These are phyloP conservation scores for Pterophyllum scalare DNA, from an alignment of 2,113 vertebrate species.

Conservation along the genomic window DNA sequence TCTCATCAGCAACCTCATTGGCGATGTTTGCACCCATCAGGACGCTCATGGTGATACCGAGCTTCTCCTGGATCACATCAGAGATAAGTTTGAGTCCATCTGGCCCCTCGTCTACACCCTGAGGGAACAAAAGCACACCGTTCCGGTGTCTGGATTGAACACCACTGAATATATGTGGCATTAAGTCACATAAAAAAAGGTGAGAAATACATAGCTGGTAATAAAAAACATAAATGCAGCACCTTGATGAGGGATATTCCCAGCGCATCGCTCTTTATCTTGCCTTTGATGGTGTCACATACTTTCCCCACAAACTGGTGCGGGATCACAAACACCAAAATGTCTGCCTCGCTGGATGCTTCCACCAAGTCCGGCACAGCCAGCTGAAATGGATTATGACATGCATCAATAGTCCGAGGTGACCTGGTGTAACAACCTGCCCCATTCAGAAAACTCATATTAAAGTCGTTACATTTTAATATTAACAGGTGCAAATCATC, in stretches of 20 bases:
- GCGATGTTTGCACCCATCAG: conserved; percentile 98
- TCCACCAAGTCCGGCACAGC: conserved; percentile 92
- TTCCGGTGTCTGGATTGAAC: background rate
- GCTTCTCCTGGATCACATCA: conserved; percentile 91
- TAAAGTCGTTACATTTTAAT: background rate
- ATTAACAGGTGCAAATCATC: background rate
- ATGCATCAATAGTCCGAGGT: background rate
- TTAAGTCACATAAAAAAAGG: background rate
- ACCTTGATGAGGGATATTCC: conserved; percentile 97
- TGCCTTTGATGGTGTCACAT: conserved; percentile 91
- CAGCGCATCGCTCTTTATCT: conserved; percentile 85
- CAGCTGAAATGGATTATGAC: conserved; percentile 77
- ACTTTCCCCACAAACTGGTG: conserved; percentile 92
- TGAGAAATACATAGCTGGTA: background rate
- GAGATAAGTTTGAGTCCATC: conserved; percentile 95
- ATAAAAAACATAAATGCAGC: conserved; percentile 47
- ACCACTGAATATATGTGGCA: background rate
- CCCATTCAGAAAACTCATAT: background rate
- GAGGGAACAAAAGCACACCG: background rate
- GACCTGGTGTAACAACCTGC: background rate
- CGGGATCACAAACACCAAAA: conserved; percentile 95
- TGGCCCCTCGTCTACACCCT: conserved; percentile 95
- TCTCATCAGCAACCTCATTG: conserved; percentile 93
- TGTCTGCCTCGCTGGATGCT: conserved; percentile 85
- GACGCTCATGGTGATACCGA: conserved; percentile 91